These are phyloP conservation scores for Parus major DNA, from an alignment of 2,113 vertebrate genomes.

Conservation along the genomic window DNA sequence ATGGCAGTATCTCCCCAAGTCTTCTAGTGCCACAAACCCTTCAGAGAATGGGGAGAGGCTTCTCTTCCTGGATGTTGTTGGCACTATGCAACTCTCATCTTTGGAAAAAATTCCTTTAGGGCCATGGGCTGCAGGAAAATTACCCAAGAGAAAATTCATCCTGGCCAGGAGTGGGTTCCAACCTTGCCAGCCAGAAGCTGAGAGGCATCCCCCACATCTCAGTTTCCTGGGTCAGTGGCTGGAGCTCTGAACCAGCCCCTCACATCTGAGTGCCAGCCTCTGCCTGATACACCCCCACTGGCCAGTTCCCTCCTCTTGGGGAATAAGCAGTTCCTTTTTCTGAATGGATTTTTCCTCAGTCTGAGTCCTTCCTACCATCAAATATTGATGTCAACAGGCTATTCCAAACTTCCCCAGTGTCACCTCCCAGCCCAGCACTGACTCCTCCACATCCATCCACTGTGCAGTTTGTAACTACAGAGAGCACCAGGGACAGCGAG, in stretches of 20 bases:
- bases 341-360: neutral
- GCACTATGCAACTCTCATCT: neutral
- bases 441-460: neutral
- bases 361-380: neutral
- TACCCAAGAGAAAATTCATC: neutral
- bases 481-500: neutral
- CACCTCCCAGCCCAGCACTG: neutral
- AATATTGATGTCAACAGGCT: neutral
- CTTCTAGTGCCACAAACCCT: neutral
- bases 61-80: neutral
- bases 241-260: neutral
- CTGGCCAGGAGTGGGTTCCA: neutral
- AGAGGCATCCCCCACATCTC: neutral
- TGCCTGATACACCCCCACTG: neutral
- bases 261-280: neutral
- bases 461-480: neutral
- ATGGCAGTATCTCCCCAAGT: neutral
- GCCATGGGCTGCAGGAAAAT: neutral
- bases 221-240: neutral
- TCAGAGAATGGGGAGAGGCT: neutral
- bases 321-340: neutral
- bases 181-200: neutral
- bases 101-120: neutral
- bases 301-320: accelerated
- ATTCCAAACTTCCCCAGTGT: neutral